Base-by-base conservation (phyloP, 2,888 invertebrate genomes). In the Drosophila pegasa region DNA sequence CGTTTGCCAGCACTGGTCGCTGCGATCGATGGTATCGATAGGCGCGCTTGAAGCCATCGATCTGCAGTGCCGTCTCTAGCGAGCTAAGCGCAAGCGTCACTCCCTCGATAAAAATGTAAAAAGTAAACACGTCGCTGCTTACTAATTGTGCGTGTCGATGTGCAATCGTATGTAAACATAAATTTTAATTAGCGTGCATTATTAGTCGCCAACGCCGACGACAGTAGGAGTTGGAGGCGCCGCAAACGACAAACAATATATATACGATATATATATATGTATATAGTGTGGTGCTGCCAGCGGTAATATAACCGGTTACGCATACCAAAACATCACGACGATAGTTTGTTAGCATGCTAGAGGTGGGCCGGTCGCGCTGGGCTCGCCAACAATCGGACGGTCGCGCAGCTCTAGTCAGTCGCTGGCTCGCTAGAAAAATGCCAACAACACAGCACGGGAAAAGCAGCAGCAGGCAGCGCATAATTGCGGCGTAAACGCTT, bases 391-490 rank as follows among this genome's bases (percentile, higher is more conserved):
- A 72, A 75, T 73, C 77, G 73, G 43, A 38, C 51, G 35, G 3
- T 54, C 51, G 45, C 41, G 52, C 63, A 68, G 47, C 73, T 56
- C 57, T 68, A 67, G 72, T 60, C 64, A 73, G 77, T 75, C 63
- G 43, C 57, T 65, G 70, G 70, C 78, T 78, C 61, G 37, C 75
- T 77, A 77, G 72, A 73, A 86, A 83, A 85, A 81, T 87, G 82
- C 82, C 87, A 83, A 81, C 85, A 78, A 82, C 74, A 83, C 87
- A 82, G 68, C 67, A 75, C 76, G 69, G 64, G 45, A 52, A 69
- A 57, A 65, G 33, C 70, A 59, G 33, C 70, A 59, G 35, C 60
- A 62, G 69, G 73, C 73, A 77, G 57, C 59, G 74, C 59, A 77
- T 77, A 77, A 77, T 69, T 69, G 75, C 77, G 72, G 76, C 75